phyloP scores from a whole-genome alignment of 2,113 vertebrate genomes.

The Hiodon alosoides region DNA sequence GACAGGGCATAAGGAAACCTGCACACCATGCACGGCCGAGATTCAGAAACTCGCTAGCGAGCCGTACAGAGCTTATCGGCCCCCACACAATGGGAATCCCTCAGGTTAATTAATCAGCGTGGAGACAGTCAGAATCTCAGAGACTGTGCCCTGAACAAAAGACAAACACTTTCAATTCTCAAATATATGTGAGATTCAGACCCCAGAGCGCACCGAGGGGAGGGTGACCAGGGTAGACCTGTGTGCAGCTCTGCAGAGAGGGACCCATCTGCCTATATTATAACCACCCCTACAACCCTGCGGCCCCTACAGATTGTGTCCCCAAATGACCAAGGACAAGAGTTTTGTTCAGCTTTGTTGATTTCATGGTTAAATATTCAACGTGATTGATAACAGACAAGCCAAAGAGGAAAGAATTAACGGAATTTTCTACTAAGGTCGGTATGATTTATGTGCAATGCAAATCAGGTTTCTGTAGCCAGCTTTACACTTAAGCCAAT shows the following conservation, averaged over 20 bases:
- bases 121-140: not conserved
- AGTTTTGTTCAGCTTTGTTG: slow-evolving; percentile 18
- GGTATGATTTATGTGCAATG: no score
- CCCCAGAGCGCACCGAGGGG: not conserved
- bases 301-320: slow-evolving; percentile 21
- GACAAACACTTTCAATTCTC: not conserved
- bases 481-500: no score
- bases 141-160: not conserved
- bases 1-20: not conserved
- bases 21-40: no score
- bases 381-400: slow-evolving; percentile 26
- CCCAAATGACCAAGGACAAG: slow-evolving; percentile 5
- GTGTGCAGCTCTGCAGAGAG: not conserved
- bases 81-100: not conserved
- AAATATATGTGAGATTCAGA: not conserved
- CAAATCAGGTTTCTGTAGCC: no score
- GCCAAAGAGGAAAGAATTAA: not conserved
- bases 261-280: slow-evolving; percentile 15
- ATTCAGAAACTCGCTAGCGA: not conserved
- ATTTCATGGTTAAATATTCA: slow-evolving; percentile 21
- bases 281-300: not conserved
- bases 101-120: not conserved
- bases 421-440: no score
- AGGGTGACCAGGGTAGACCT: not conserved
- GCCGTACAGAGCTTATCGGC: not conserved